phyloP scores from a whole-genome alignment of 1,140 invertebrate species.

The Pristionchus pacificus region DNA sequence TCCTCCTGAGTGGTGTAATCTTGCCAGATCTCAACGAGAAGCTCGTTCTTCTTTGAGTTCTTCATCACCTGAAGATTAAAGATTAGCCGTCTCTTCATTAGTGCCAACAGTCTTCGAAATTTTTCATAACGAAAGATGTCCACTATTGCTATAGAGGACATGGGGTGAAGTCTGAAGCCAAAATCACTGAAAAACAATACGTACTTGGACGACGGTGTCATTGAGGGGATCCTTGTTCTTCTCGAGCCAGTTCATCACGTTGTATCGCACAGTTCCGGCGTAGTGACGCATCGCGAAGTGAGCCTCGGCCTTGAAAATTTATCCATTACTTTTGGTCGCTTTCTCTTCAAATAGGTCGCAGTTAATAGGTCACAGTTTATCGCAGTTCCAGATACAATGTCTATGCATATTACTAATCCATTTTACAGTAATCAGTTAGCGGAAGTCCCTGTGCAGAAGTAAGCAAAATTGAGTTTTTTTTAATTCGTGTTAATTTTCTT shows the following conservation, averaged over 20 bases:
- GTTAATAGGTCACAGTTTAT: too few species aligned
- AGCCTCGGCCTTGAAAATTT: too few species aligned
- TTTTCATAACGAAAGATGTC: not conserved
- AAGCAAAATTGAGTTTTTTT: too few species aligned
- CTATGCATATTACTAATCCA: too few species aligned
- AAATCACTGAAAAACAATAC: too few species aligned
- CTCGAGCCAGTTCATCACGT: slow-evolving; percentile 94
- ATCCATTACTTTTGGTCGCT: too few species aligned
- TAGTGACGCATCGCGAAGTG: slow-evolving; percentile 99
- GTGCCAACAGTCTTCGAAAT: not conserved
- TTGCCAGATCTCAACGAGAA: slow-evolving; percentile 51
- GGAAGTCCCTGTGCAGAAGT: too few species aligned
- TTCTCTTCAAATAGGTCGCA: too few species aligned
- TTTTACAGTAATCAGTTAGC: too few species aligned
- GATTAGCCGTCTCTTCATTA: slow-evolving; percentile 72
- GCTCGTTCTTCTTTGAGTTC: slow-evolving; percentile 59
- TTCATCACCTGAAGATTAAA: slow-evolving; percentile 95
- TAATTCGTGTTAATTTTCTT: too few species aligned
- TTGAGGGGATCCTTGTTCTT: slow-evolving; percentile 99
- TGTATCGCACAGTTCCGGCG: slow-evolving; percentile 91
- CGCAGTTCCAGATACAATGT: too few species aligned
- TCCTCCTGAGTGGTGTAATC: slow-evolving; percentile 65
- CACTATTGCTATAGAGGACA: not conserved
- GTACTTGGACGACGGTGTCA: slow-evolving; percentile 72
- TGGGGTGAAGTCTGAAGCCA: too few species aligned